Percentiles rank a stretch among this genome's conserved stretches.
Evolutionary conservation across 2,113 vertebrate genomes (phyloP).

Genomic region (Cyanoliseus patagonus): DNA sequence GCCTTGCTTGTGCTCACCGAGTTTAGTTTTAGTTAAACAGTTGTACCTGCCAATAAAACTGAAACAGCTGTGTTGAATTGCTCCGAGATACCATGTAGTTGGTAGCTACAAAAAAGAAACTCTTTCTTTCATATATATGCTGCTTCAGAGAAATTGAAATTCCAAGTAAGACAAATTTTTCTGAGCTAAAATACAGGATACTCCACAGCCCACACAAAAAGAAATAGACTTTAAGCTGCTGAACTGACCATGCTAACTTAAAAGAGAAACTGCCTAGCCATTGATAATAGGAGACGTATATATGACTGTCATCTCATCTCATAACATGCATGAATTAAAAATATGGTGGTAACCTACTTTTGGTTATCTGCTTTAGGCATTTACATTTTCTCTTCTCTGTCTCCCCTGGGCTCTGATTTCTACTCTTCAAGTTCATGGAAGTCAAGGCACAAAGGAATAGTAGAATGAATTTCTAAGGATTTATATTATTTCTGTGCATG

Average conservation of each 20-base stretch:
- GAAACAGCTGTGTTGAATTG: background rate
- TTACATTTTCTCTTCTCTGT: constrained; percentile 31
- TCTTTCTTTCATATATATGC: background rate
- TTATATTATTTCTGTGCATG: background rate
- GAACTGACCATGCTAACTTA: background rate
- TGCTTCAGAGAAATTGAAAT: background rate
- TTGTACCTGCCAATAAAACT: background rate
- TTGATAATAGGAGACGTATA: background rate
- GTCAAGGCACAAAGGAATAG: constrained; percentile 47
- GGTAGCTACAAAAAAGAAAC: background rate
- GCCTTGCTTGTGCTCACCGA: background rate
- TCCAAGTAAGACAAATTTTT: background rate
- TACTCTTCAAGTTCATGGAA: constrained; percentile 33
- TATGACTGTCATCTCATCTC: background rate
- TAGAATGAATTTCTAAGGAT: background rate
- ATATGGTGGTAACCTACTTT: constrained; percentile 44
- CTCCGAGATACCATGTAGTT: background rate
- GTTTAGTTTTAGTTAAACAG: background rate
- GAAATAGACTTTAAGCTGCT: background rate
- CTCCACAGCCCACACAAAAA: background rate
- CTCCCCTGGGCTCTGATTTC: constrained; percentile 16
- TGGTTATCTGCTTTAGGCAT: constrained; percentile 28
- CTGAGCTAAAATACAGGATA: background rate
- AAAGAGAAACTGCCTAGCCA: background rate
- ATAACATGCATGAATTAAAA: constrained; percentile 24